Base-by-base conservation (phyloP, 64 coral and sea anemone species). In the Trachythela sp. region DNA sequence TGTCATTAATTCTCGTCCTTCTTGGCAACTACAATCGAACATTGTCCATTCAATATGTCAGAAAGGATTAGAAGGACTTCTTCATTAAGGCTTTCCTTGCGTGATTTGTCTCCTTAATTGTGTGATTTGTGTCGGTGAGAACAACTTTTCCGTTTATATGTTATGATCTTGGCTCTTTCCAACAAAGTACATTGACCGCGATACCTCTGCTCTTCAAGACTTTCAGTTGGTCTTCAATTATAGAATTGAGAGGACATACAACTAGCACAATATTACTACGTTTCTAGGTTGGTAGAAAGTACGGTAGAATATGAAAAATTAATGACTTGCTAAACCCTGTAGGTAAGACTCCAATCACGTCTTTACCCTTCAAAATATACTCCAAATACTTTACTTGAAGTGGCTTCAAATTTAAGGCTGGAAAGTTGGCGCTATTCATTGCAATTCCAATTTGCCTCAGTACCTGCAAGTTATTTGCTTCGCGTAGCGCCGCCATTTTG, bases 151-250 rank as follows among this genome's bases (percentile, higher is more conserved):
- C 3, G 10, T 45, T 10, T 45, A n/a, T n/a, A n/a, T 10, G 42
- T 10, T 45, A 45, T 11, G 42, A 68, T 68, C 20, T 68, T 68
- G 2, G 59, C 59, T 68, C 4, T 22, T 68, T 68, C 20, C 20
- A 68, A 68, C 20, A 11, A 45, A 45, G 42, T 45, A 90, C 92
- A 86, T 83, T 83, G 77, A 84, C 84, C 14, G 85, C 48, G 37
- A 94, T 67, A 38, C 85, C 72, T 83, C 92, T 90, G 24, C 45
- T 48, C 54, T 86, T 83, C 39, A 94, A 70, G 33, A 89, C 59
- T 83, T 88, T 94, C 41, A 94, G 51, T 32, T 91, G 89, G 40
- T 94, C 93, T 43, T 94, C 93, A n/a, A 94, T 86, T 26, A 91
- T 94, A 0, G 93, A 89, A 39, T 89, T 94, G 48, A 94, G 45